These are phyloP conservation scores for Prorops nasuta DNA, from an alignment of 1,140 invertebrate genomes.

Conservation along the genomic window DNA sequence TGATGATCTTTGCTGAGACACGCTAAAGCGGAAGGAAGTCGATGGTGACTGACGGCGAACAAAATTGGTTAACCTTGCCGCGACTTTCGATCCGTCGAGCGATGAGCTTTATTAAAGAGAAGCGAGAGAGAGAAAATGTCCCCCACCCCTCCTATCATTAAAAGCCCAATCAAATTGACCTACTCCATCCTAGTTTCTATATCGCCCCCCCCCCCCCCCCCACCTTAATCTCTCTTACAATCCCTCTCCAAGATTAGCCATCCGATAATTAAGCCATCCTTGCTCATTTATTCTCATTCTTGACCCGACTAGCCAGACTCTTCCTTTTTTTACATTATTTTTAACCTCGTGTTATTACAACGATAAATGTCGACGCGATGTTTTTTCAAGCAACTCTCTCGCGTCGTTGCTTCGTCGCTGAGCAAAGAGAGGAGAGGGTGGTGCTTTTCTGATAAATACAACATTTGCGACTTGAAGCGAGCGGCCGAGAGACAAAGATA, in stretches of 20 bases:
- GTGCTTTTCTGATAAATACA: constrained; percentile 39
- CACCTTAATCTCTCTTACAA: too few relatives aligned
- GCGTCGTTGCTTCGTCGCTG: too few relatives aligned
- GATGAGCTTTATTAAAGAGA: constrained; percentile 13
- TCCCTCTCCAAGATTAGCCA: too few relatives aligned
- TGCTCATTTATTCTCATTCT: too few relatives aligned
- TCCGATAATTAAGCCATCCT: too few relatives aligned
- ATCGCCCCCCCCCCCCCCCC: too few relatives aligned
- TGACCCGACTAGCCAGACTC: too few relatives aligned
- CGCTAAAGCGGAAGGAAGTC: constrained; percentile 16
- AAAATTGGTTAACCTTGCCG: constrained; percentile 19
- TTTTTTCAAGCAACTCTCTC: too few relatives aligned
- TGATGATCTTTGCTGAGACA: too few relatives aligned
- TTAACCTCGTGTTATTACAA: too few relatives aligned
- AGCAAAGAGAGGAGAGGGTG: constrained; percentile 6
- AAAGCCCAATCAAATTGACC: constrained; percentile 19
- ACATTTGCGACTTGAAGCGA: constrained; percentile 29
- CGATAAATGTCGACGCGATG: too few relatives aligned
- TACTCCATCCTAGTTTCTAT: constrained; percentile 8
- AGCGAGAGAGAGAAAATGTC: not conserved
- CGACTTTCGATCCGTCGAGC: constrained; percentile 18
- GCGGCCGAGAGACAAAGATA: constrained; percentile 8
- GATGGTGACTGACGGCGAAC: not conserved
- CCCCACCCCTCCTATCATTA: constrained; percentile 1
- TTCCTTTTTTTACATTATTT: too few relatives aligned